Evolutionary conservation across 2,888 invertebrate species (phyloP).

Genomic region (Parapristionchus giblindavisi): DNA sequence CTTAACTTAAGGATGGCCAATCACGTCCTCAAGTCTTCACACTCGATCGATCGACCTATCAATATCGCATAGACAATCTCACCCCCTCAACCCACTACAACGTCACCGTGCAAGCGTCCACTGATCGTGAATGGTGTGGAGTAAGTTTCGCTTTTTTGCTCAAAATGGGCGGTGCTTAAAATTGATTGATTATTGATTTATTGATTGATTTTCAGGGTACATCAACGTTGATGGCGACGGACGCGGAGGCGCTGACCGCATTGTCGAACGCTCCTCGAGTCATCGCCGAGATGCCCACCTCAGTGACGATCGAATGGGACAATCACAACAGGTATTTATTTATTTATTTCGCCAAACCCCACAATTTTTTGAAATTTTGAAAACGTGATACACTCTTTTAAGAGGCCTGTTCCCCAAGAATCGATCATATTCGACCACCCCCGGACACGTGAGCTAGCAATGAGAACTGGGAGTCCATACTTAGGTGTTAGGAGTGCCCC

Average conservation of each 20-base stretch:
- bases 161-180: not conserved
- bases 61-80: conserved; percentile 66
- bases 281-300: conserved; percentile 65
- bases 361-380: no score
- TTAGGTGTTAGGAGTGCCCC: no score
- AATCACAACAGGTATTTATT: conserved; percentile 44
- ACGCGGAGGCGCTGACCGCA: conserved; percentile 55
- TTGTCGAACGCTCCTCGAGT: conserved; percentile 61
- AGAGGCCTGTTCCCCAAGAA: no score
- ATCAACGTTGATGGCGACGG: conserved; percentile 49
- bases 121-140: conserved; percentile 54
- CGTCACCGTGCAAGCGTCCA: conserved; percentile 65
- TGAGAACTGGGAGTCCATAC: no score
- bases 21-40: conserved; percentile 62
- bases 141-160: conserved; percentile 10
- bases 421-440: no score
- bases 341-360: no score
- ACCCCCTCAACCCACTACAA: conserved; percentile 68
- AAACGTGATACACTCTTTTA: no score
- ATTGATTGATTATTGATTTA: no score
- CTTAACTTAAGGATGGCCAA: not conserved
- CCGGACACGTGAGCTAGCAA: no score
- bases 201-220: no score
- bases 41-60: conserved; percentile 67
- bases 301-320: conserved; percentile 68